Conservation (phyloP, 1,140 invertebrate genomes). For the Zaprionus lachaisei region DNA sequence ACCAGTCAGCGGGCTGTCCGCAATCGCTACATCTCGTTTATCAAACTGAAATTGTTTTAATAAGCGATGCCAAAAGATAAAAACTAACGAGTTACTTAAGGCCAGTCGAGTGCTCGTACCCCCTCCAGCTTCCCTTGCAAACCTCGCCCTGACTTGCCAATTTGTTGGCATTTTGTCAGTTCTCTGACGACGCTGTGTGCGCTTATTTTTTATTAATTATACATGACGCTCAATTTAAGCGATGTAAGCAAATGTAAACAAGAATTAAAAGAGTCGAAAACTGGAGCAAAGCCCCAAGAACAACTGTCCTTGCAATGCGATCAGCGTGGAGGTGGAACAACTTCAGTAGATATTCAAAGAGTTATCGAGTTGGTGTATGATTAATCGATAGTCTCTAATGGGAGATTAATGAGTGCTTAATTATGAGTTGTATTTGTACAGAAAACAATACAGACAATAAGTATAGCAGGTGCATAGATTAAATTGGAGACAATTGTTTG, state of each 20-base stretch:
- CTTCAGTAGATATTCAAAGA: not conserved
- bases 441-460: not conserved
- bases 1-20: slow-evolving; percentile 43
- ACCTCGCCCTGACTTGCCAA: slow-evolving; percentile 45
- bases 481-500: no score
- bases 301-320: slow-evolving; percentile 51
- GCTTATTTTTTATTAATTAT: slow-evolving; percentile 70
- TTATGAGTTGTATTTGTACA: not conserved
- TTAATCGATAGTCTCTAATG: slow-evolving; percentile 2
- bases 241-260: slow-evolving; percentile 14
- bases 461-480: no score
- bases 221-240: slow-evolving; percentile 36
- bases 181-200: slow-evolving; percentile 23
- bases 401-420: not conserved
- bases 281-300: slow-evolving; percentile 44
- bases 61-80: slow-evolving; percentile 77
- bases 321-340: not conserved
- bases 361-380: not conserved
- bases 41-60: slow-evolving; percentile 73
- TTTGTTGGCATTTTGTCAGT: slow-evolving; percentile 78
- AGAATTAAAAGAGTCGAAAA: slow-evolving; percentile 37
- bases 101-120: slow-evolving; percentile 18
- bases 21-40: slow-evolving; percentile 79
- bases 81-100: slow-evolving; percentile 77
- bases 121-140: not conserved